phyloP scores from a whole-genome alignment of 2,797 vertebrate species.

The Synaphobranchus kaupii region DNA sequence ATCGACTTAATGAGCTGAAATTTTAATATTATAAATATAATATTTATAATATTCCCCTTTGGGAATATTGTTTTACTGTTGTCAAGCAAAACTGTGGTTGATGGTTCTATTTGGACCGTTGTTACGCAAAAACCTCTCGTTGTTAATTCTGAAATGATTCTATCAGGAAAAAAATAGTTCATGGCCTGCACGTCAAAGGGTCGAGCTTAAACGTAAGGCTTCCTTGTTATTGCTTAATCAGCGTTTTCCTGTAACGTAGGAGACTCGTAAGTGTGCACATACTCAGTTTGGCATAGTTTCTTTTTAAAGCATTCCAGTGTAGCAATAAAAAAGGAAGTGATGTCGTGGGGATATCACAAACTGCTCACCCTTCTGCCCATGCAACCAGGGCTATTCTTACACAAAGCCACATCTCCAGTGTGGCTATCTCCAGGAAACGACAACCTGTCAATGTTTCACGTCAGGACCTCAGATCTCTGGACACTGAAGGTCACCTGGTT shows the following conservation, averaged over 20 bases:
- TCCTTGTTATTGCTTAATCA: not conserved
- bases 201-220: not conserved
- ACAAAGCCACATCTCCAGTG: not conserved
- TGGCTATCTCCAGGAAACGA: not conserved
- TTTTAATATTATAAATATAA: no score
- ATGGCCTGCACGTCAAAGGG: no score
- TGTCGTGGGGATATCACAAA: not conserved
- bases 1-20: no score
- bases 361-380: not conserved
- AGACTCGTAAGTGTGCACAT: not conserved
- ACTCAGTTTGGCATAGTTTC: not conserved
- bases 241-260: not conserved
- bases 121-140: no score
- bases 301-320: not conserved
- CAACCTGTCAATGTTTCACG: not conserved
- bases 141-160: not conserved
- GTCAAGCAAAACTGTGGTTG: no score
- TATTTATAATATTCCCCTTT: no score
- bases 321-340: not conserved
- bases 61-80: no score
- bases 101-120: no score
- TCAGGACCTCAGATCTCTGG: not conserved
- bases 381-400: not conserved
- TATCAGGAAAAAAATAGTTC: no score
- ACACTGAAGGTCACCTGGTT: not conserved